A percentile compares a stretch with the other conserved stretches of the same genome.
phyloP scores from a whole-genome alignment of 2,113 vertebrate genomes.

The Poeciliopsis prolifica region DNA sequence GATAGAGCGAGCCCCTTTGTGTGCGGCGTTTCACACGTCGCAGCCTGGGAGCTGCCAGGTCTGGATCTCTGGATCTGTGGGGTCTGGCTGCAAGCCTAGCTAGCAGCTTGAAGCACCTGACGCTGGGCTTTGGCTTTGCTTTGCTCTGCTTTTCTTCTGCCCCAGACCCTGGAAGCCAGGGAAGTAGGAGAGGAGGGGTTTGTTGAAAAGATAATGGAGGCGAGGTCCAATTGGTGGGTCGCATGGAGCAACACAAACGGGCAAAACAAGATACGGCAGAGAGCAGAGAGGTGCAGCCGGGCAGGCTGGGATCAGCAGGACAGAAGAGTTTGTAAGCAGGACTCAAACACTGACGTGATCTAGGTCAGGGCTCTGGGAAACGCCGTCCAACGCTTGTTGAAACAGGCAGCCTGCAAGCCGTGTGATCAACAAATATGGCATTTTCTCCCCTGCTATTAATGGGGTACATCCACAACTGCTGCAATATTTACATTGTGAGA shows the following conservation, averaged over 20 bases:
- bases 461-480: too few species aligned
- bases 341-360: not conserved
- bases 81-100: constrained; percentile 65
- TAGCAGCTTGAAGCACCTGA: constrained; percentile 73
- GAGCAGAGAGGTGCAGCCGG: constrained; percentile 9
- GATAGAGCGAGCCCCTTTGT: constrained; percentile 81
- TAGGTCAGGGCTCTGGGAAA: too few species aligned
- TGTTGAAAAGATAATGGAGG: constrained; percentile 48
- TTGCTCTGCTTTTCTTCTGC: constrained; percentile 48
- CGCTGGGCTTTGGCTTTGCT: constrained; percentile 47
- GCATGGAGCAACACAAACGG: constrained; percentile 11
- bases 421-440: not conserved
- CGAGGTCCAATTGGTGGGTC: constrained; percentile 44
- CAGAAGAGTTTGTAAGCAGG: not conserved
- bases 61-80: constrained; percentile 54
- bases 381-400: not conserved
- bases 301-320: not conserved
- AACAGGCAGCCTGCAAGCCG: constrained; percentile 30
- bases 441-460: too few species aligned
- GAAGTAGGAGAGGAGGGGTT: not conserved
- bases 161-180: constrained; percentile 22
- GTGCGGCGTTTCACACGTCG: constrained; percentile 80
- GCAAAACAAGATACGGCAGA: constrained; percentile 28
- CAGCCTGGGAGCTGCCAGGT: constrained; percentile 72
- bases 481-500: too few species aligned